Conservation (phyloP, 2,888 invertebrate species). For the Plebejus melissa region DNA sequence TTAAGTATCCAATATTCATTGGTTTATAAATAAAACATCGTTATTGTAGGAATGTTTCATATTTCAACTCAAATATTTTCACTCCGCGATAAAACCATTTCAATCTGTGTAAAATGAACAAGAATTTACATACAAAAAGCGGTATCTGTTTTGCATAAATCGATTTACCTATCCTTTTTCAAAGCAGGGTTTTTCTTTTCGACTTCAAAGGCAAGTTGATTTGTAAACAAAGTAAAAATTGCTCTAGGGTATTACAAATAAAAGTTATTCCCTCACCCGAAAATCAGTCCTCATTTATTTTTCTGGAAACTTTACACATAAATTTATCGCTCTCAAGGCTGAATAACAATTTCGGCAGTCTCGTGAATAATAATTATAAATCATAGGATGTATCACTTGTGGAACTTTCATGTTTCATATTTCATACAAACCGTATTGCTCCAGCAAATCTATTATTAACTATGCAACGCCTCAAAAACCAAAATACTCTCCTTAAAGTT, state of each 20-base stretch:
- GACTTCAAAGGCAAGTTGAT: slow-evolving; percentile 73
- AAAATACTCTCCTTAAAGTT: too few relatives aligned
- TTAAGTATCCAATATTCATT: slow-evolving; percentile 8
- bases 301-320: slow-evolving; percentile 30
- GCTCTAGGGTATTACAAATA: slow-evolving; percentile 74
- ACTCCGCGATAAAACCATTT: slow-evolving; percentile 69
- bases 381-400: slow-evolving; percentile 13
- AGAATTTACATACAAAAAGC: slow-evolving; percentile 77
- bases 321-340: slow-evolving; percentile 28
- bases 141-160: slow-evolving; percentile 76
- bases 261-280: slow-evolving; percentile 60
- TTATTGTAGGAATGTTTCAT: slow-evolving; percentile 22
- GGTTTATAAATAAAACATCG: slow-evolving; percentile 23
- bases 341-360: slow-evolving; percentile 25
- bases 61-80: slow-evolving; percentile 61
- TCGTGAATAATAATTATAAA: slow-evolving; percentile 22
- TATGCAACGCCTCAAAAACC: too few relatives aligned
- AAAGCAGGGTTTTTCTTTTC: slow-evolving; percentile 68
- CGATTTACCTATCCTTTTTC: slow-evolving; percentile 76
- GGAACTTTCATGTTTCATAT: neutral
- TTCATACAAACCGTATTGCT: neutral
- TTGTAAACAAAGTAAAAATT: slow-evolving; percentile 75
- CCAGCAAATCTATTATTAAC: neutral
- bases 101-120: slow-evolving; percentile 75
- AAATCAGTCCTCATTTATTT: slow-evolving; percentile 49